These are phyloP conservation scores for Molossus molossus DNA, from an alignment of 2,797 vertebrate species.

Conservation along the genomic window DNA sequence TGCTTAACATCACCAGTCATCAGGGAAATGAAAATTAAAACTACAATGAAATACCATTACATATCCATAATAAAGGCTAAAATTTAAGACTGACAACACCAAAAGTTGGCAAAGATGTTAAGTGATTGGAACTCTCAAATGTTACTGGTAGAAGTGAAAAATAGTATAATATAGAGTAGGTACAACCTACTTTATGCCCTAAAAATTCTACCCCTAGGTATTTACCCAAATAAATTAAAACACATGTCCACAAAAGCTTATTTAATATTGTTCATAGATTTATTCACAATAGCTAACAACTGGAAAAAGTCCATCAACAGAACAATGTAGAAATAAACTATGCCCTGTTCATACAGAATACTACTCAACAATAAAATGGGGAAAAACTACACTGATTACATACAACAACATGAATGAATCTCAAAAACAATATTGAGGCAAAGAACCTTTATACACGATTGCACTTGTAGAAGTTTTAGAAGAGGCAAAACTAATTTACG, in stretches of 20 bases:
- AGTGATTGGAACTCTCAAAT: not conserved
- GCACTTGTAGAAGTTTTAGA: conserved; percentile 12
- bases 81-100: not conserved
- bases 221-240: conserved; percentile 46
- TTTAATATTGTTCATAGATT: not conserved
- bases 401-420: not conserved
- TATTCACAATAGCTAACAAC: conserved; percentile 31
- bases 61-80: not conserved
- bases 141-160: not conserved
- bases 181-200: not conserved
- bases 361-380: not conserved
- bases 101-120: not conserved
- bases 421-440: conserved; percentile 8
- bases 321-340: not conserved
- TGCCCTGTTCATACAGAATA: not conserved
- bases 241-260: not conserved
- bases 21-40: conserved; percentile 58
- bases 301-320: not conserved
- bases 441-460: not conserved
- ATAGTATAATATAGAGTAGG: not conserved
- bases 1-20: not conserved
- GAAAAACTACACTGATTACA: not conserved
- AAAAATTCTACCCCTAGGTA: not conserved
- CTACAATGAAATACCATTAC: not conserved
- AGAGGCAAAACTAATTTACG: not conserved